Evolutionary conservation across 2,113 vertebrate species (phyloP), one percentile per base, ranked within the genome.

Genomic region (Grallaria varia): DNA sequence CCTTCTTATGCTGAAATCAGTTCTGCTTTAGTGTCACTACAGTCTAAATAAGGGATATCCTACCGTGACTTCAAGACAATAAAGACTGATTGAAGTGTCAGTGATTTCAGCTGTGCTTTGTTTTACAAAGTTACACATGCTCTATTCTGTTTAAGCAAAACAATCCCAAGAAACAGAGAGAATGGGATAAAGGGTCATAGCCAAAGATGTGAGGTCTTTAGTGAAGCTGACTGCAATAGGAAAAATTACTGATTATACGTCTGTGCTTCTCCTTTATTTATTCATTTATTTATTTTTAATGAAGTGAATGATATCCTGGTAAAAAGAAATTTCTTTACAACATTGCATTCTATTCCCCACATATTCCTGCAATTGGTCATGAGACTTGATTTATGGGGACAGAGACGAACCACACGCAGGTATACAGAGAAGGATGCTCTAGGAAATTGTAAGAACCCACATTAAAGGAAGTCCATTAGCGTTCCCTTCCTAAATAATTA

Each of bases 51-150:
- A 97, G 84, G 92, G 89, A 94, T 95, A 95, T 49, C 95, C 91
- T 94, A 94, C 96, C 12, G 52, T 1, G 68, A 94, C 92, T 97
- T 96, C 89, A 84, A 68, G 82, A 97, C 95, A 97, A 97, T 97
- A 95, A 97, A 95, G 67, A 33, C 91, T 98, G 96, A 98, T 97
- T 97, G 95, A 97, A 97, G 92, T 96, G 96, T 97, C 93, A 96
- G 49, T 89, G 97, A 96, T 96, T 98, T 98, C 95, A 96, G 83
- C 90, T 96, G 77, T 96, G 82, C 96, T 97, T 97, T 95, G 56
- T 93, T 90, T 84, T 96, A 68, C 69, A 93, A 95, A 97, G 91
- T 96, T 96, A 97, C 97, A 97, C 85, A 97, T 35, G 20, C 14
- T 93, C 83, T 95, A 69, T 96, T 93, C 49, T 62, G 93, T 89